phyloP scores from a whole-genome alignment of 2,888 invertebrate genomes.

The Coelopa pilipes region DNA sequence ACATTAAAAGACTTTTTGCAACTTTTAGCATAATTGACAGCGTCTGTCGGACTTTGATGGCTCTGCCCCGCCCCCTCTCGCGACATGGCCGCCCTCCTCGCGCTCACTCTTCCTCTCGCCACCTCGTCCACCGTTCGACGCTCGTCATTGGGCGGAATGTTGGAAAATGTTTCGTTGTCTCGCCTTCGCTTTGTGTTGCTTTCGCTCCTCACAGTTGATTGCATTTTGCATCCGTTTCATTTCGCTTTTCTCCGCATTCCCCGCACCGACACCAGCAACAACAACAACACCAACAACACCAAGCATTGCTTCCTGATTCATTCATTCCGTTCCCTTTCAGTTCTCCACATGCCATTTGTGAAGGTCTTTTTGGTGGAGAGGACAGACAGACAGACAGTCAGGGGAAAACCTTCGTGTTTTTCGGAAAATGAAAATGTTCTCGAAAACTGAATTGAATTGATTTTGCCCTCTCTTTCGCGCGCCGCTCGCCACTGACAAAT shows the following conservation, averaged over 20 bases:
- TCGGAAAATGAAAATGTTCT: background rate
- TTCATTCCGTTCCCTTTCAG: too few relatives aligned
- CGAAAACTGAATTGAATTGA: conserved; percentile 12
- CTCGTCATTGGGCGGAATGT: background rate
- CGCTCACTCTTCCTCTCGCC: too few relatives aligned
- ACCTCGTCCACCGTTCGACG: too few relatives aligned
- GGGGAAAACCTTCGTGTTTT: background rate
- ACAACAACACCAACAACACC: too few relatives aligned
- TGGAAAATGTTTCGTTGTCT: background rate
- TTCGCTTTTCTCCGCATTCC: background rate
- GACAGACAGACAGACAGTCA: background rate
- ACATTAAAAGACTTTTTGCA: conserved; percentile 24
- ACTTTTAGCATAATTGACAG: conserved; percentile 30
- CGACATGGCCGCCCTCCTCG: too few relatives aligned
- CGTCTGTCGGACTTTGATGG: background rate
- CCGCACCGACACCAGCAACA: too few relatives aligned
- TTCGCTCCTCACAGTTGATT: conserved; percentile 11
- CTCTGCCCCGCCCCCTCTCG: background rate
- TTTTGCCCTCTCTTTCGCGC: background rate
- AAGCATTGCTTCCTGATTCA: too few relatives aligned
- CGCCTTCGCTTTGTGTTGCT: background rate
- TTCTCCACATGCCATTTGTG: too few relatives aligned
- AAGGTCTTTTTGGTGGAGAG: background rate
- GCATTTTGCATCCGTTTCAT: conserved; percentile 2
- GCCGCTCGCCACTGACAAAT: background rate